Evolutionary conservation across 2,797 vertebrate genomes (phyloP).

Genomic region (Pseudochirops corinnae): DNA sequence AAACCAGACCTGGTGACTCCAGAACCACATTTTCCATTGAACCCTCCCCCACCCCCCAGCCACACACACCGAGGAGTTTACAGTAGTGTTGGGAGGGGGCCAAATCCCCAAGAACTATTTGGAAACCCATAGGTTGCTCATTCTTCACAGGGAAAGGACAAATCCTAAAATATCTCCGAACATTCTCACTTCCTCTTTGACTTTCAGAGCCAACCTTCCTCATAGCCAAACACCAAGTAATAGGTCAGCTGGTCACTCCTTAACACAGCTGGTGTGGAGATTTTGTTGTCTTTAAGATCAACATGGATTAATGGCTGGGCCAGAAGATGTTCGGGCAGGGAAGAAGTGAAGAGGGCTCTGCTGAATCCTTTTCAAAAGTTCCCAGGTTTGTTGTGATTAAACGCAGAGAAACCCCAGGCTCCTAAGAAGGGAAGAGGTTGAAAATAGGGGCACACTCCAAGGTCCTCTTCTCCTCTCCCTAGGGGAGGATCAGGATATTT

Average conservation of each 20-base stretch:
- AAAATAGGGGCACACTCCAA: neutral
- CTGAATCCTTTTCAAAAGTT: neutral
- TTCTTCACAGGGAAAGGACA: neutral
- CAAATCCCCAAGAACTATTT: neutral
- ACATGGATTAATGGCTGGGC: neutral
- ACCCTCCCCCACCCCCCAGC: neutral
- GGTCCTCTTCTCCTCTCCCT: neutral
- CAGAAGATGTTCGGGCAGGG: neutral
- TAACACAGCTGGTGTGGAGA: neutral
- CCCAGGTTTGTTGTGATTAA: neutral
- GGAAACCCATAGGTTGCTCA: neutral
- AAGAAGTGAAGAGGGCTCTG: neutral
- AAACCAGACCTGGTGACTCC: neutral
- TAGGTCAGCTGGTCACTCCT: neutral
- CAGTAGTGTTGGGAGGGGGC: neutral
- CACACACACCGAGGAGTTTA: neutral
- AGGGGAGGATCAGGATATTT: neutral
- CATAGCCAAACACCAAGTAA: neutral
- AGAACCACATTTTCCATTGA: neutral
- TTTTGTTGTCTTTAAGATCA: neutral
- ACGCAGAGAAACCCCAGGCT: neutral
- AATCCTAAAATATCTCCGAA: neutral
- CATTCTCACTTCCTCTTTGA: neutral
- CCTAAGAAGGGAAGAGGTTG: neutral
- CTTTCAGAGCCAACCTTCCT: neutral